These are phyloP conservation scores for Vanessa tameamea DNA, from an alignment of 1,140 invertebrate genomes.

Conservation along the genomic window DNA sequence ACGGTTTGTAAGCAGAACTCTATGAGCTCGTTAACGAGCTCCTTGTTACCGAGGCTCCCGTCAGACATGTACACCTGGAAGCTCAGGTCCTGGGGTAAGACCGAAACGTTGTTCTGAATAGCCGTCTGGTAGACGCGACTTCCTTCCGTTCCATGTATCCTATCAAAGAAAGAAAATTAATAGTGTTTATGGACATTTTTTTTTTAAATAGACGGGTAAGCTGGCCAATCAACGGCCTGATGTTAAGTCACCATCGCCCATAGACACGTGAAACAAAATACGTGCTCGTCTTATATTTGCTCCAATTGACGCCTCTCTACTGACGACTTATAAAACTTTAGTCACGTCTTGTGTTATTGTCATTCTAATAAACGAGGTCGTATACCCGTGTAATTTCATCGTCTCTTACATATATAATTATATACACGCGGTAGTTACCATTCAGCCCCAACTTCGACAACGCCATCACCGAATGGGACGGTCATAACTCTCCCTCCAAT, in stretches of 20 bases:
- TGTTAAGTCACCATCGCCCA: no score
- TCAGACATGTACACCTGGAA: constrained; percentile 52
- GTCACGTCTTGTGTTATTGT: no score
- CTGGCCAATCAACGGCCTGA: no score
- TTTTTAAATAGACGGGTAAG: no score
- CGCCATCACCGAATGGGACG: constrained; percentile 71
- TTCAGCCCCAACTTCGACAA: constrained; percentile 67
- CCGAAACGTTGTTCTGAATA: constrained; percentile 46
- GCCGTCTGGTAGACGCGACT: constrained; percentile 54
- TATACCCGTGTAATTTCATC: no score
- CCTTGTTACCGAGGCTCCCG: constrained; percentile 34
- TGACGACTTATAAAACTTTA: no score
- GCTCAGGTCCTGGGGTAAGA: constrained; percentile 45
- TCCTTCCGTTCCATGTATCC: constrained; percentile 59
- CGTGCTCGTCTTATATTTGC: no score
- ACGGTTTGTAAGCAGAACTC: constrained; percentile 36
- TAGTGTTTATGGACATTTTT: no score
- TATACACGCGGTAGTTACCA: constrained; percentile 48
- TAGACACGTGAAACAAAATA: no score
- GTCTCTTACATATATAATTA: no score
- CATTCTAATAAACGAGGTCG: no score
- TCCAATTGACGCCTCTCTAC: no score
- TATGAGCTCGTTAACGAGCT: constrained; percentile 46
- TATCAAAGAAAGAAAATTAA: constrained; percentile 11
- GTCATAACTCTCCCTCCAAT: constrained; percentile 83